phyloP scores from a whole-genome alignment of 2,888 invertebrate species.

The Phortica magna region DNA sequence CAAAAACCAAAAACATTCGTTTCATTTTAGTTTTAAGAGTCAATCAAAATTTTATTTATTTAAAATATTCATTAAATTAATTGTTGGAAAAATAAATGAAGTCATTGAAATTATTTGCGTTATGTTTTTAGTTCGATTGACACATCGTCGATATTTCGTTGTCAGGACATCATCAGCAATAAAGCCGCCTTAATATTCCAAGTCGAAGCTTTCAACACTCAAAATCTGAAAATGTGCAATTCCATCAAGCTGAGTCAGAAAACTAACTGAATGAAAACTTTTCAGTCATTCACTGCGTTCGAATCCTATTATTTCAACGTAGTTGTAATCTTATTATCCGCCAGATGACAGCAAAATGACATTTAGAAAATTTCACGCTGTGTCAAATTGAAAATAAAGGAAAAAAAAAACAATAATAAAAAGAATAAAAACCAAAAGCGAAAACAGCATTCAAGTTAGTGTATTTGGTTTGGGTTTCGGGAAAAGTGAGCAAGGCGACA shows the following conservation, averaged over 20 bases:
- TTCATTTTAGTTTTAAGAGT: too few species aligned
- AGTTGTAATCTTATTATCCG: slow-evolving; percentile 77
- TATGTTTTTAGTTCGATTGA: background rate
- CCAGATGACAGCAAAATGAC: slow-evolving; percentile 77
- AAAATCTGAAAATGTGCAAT: background rate
- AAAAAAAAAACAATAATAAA: slow-evolving; percentile 39
- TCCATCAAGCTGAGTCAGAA: background rate
- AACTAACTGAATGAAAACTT: background rate
- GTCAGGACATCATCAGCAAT: background rate
- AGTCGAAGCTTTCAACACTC: background rate
- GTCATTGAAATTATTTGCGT: background rate
- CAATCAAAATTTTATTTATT: too few species aligned
- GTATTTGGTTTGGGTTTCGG: slow-evolving; percentile 32
- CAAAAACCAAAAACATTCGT: too few species aligned
- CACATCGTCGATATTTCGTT: background rate
- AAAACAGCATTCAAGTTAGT: slow-evolving; percentile 38
- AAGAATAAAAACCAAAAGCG: slow-evolving; percentile 52
- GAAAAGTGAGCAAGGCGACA: slow-evolving; percentile 40
- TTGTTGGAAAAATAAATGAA: too few species aligned
- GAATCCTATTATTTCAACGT: slow-evolving; percentile 76
- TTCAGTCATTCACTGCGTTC: slow-evolving; percentile 58
- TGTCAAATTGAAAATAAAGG: slow-evolving; percentile 63
- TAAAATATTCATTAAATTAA: too few species aligned
- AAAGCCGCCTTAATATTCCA: background rate
- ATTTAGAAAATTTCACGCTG: slow-evolving; percentile 74